These are phyloP conservation scores for Sparidentex hasta DNA, from an alignment of 2,797 vertebrate species.

Conservation along the genomic window DNA sequence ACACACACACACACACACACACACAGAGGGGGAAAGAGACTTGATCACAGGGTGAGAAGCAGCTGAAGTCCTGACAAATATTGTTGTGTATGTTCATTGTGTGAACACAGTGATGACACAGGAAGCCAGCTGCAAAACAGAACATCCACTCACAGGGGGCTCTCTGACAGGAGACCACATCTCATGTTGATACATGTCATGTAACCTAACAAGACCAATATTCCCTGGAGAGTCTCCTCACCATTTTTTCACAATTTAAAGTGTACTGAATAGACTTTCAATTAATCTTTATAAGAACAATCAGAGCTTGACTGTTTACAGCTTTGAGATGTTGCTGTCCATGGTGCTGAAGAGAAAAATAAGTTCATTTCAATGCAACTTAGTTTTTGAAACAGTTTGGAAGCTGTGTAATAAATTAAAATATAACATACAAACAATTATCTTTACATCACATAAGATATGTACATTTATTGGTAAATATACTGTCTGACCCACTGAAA, in stretches of 20 bases:
- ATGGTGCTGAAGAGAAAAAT: constrained; percentile 41
- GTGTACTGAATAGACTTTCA: neutral
- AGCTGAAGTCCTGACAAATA: constrained; percentile 61
- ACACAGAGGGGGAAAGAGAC: constrained; percentile 28
- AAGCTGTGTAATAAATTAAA: neutral
- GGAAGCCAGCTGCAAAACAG: constrained; percentile 38
- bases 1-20: constrained; percentile 28
- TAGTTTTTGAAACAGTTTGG: neutral
- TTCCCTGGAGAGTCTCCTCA: constrained; percentile 31
- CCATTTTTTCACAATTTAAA: constrained; percentile 26
- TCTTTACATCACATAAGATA: too few species aligned
- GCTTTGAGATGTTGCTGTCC: constrained; percentile 41
- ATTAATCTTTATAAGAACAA: neutral
- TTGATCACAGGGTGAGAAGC: constrained; percentile 53
- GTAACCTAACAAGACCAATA: constrained; percentile 26
- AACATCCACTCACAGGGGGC: constrained; percentile 39
- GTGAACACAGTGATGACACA: constrained; percentile 53
- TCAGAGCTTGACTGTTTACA: neutral
- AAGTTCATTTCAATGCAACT: neutral
- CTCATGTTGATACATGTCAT: constrained; percentile 18
- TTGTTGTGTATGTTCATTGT: constrained; percentile 53
- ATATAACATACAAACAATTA: neutral
- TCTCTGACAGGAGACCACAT: constrained; percentile 28
- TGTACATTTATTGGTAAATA: accelerated
- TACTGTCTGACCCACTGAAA: neutral